Percentiles rank a stretch among this genome's conserved stretches.
phyloP scores from a whole-genome alignment of 2,113 vertebrate species.

The Stegostoma tigrinum region DNA sequence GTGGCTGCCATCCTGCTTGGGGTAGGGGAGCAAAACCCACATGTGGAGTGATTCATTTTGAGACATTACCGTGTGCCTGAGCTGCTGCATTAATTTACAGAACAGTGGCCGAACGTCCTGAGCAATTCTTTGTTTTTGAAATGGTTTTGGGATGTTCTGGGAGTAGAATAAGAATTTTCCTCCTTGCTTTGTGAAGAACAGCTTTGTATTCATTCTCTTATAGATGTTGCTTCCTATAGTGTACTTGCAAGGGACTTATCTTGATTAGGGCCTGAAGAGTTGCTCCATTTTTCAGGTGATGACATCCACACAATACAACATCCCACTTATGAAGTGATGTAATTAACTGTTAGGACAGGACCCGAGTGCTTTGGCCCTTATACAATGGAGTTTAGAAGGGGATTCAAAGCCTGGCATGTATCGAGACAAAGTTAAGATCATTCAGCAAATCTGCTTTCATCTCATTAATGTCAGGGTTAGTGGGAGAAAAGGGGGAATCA shows the following conservation, averaged over 20 bases:
- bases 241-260: neutral
- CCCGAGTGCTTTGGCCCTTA: neutral
- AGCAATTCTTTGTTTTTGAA: neutral
- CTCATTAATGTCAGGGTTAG: neutral
- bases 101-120: neutral
- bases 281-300: neutral
- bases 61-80: neutral
- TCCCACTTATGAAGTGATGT: neutral
- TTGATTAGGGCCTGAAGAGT: neutral
- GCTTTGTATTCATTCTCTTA: neutral
- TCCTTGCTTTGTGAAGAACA: neutral
- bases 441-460: neutral
- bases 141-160: neutral
- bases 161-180: neutral
- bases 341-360: neutral
- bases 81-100: neutral
- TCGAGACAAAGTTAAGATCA: neutral
- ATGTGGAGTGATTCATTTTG: no score
- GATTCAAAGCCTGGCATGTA: neutral
- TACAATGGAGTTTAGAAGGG: neutral
- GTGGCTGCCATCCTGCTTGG: neutral
- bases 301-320: neutral
- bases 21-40: neutral
- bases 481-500: neutral
- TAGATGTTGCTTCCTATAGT: neutral